Evolutionary conservation across 1,140 invertebrate genomes (phyloP).

Genomic region (Pogonognathellus flavescens): DNA sequence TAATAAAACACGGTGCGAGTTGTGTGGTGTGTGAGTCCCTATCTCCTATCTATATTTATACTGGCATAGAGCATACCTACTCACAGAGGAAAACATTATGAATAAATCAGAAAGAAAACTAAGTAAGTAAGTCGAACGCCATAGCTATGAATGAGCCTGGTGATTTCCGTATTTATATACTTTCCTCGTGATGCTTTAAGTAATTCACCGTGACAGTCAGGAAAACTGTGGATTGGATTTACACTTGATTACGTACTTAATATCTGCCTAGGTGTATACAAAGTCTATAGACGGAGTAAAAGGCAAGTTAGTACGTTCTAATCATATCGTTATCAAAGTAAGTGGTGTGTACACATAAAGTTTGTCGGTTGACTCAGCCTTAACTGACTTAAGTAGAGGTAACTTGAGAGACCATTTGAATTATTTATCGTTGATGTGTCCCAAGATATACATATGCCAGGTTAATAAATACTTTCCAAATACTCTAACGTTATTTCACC

Average conservation of each 20-base stretch:
- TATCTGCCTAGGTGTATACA: neutral
- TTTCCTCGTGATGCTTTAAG: too few relatives aligned
- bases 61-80: neutral
- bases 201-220: too few relatives aligned
- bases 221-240: neutral
- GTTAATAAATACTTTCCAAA: too few relatives aligned
- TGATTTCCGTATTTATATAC: constrained; percentile 7
- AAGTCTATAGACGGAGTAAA: neutral
- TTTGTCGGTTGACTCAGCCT: too few relatives aligned
- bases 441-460: constrained; percentile 15
- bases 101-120: constrained; percentile 9
- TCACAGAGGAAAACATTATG: neutral
- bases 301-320: too few relatives aligned
- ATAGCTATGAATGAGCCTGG: neutral
- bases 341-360: too few relatives aligned
- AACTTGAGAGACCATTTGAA: neutral
- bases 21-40: too few relatives aligned
- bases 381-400: neutral
- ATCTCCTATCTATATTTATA: neutral
- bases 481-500: too few relatives aligned
- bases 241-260: neutral
- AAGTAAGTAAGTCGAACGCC: neutral
- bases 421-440: constrained; percentile 35
- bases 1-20: too few relatives aligned
- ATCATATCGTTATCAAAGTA: too few relatives aligned